Evolutionary conservation across 2,888 invertebrate genomes (phyloP).

Genomic region (Drosophila lutescens): DNA sequence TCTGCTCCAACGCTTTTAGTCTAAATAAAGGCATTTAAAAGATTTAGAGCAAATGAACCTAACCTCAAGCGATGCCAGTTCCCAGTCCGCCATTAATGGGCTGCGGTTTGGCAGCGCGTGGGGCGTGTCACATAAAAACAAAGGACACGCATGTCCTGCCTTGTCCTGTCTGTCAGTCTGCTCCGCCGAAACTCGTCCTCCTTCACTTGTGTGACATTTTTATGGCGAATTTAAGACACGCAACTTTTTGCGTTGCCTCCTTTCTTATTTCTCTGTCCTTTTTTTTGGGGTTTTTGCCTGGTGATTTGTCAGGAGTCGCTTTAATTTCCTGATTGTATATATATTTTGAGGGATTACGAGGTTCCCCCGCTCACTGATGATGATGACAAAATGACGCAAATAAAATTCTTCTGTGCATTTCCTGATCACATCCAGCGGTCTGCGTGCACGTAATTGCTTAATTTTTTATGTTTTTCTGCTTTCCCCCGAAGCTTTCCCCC

Average conservation of each 20-base stretch:
- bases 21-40: slow-evolving; percentile 81
- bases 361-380: slow-evolving; percentile 24
- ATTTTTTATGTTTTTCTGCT: slow-evolving; percentile 58
- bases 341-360: slow-evolving; percentile 7
- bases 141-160: slow-evolving; percentile 78
- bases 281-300: slow-evolving; percentile 21
- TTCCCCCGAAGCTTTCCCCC: slow-evolving; percentile 36
- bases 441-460: slow-evolving; percentile 75
- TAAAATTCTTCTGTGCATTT: slow-evolving; percentile 71
- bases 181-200: slow-evolving; percentile 16
- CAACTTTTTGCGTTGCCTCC: slow-evolving; percentile 55
- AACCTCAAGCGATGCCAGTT: slow-evolving; percentile 69
- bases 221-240: slow-evolving; percentile 80
- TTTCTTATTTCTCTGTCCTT: slow-evolving; percentile 7
- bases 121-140: slow-evolving; percentile 75
- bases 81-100: slow-evolving; percentile 71
- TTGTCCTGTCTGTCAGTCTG: slow-evolving; percentile 38
- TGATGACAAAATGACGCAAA: slow-evolving; percentile 68
- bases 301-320: slow-evolving; percentile 67
- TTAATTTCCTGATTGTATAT: slow-evolving; percentile 60
- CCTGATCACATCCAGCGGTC: slow-evolving; percentile 47
- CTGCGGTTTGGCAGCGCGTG: slow-evolving; percentile 26
- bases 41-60: slow-evolving; percentile 81
- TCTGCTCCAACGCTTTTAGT: slow-evolving; percentile 76
- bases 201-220: slow-evolving; percentile 71